Conservation (phyloP, 2,888 invertebrate genomes). For the Heliconius hortense region DNA sequence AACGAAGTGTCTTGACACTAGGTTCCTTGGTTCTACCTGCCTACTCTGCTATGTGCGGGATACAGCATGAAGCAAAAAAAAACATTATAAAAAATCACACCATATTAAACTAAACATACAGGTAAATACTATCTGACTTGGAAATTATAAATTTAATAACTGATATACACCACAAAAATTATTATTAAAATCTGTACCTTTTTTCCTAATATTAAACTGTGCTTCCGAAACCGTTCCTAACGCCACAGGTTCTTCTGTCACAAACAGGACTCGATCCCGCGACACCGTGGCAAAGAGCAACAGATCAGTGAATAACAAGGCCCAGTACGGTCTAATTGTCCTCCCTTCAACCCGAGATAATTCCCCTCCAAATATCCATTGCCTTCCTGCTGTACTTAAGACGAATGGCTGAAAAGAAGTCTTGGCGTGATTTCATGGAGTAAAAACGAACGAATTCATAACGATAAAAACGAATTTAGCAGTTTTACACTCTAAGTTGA, state of each 20-base stretch:
- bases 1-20: too few species aligned
- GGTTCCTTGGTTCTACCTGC: too few species aligned
- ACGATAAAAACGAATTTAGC: too few species aligned
- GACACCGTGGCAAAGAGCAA: constrained; percentile 93
- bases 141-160: too few species aligned
- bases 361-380: constrained; percentile 95
- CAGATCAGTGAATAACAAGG: constrained; percentile 91
- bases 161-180: constrained; percentile 24
- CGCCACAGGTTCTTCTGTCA: constrained; percentile 92
- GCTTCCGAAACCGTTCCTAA: constrained; percentile 90
- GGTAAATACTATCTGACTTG: too few species aligned
- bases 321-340: constrained; percentile 92
- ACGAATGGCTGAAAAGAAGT: constrained; percentile 85
- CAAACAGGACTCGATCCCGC: constrained; percentile 91
- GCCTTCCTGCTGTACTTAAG: constrained; percentile 90
- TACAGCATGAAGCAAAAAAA: too few species aligned
- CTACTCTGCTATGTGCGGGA: too few species aligned
- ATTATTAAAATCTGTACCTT: constrained; percentile 75
- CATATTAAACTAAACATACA: too few species aligned
- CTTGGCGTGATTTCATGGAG: background rate
- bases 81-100: too few species aligned
- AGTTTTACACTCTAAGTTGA: too few species aligned
- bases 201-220: constrained; percentile 92
- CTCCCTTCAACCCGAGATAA: constrained; percentile 91
- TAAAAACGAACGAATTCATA: too few species aligned